Percentiles rank a stretch among this genome's conserved stretches.
phyloP scores from a whole-genome alignment of 92 coral and sea anemone species.

The Galaxea fascicularis region DNA sequence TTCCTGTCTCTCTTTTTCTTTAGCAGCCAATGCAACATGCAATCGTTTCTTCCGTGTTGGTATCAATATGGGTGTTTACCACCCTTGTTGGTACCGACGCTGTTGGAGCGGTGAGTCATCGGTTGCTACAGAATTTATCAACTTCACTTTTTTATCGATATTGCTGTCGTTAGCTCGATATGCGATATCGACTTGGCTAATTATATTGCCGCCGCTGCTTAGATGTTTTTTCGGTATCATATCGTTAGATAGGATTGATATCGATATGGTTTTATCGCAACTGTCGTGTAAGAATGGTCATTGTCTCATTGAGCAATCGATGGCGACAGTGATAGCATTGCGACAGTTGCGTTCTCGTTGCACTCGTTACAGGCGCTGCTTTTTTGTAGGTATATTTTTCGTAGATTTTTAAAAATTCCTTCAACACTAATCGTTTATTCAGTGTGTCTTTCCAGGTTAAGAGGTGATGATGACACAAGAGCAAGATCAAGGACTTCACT shows the following conservation, averaged over 20 bases:
- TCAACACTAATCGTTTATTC: not conserved
- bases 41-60: slow-evolving; percentile 5
- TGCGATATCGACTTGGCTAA: slow-evolving; percentile 25
- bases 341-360: slow-evolving; percentile 15
- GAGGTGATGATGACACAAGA: not conserved
- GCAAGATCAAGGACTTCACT: not conserved
- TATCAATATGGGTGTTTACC: not conserved
- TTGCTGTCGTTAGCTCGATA: slow-evolving; percentile 33
- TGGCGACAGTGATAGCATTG: not conserved
- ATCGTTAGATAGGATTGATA: not conserved
- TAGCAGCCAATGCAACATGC: not conserved
- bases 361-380: slow-evolving; percentile 21
- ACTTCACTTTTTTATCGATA: slow-evolving; percentile 13
- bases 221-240: not conserved
- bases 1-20: not conserved
- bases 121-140: slow-evolving; percentile 2
- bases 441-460: slow-evolving; percentile 24
- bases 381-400: not conserved
- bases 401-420: not conserved
- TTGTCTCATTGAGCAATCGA: slow-evolving; percentile 5
- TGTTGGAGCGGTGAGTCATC: not conserved
- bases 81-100: not conserved
- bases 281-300: not conserved
- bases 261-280: not conserved
- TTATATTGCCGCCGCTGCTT: slow-evolving; percentile 42